Base-by-base conservation (phyloP, 2,113 vertebrate species). In the Onychorhynchus coronatus region DNA sequence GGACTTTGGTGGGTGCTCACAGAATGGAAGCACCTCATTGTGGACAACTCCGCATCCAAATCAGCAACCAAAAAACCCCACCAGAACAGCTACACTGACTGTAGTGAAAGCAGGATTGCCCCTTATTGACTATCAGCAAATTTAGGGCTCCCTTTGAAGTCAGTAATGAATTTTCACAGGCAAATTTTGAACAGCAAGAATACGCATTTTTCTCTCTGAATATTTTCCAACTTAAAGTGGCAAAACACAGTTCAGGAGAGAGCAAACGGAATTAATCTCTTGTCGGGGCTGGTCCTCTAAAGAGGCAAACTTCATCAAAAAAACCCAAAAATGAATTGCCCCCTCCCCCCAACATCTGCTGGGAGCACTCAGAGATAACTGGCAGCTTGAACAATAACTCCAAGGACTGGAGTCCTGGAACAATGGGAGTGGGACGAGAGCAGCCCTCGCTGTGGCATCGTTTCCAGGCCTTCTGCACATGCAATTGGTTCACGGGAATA, bases 281-380 rank as follows among this genome's bases (percentile, higher is more conserved):
- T 2, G 1, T 65, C 0, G 0, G n/a, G 83, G 52, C 4, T 68
- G 41, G 86, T 58, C 56, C 76, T 79, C n/a, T 63, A 75, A 89
- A 89, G 44, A 91, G 53, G 92, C 18, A 89, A 97, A 97, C 76
- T 94, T 96, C 53, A 81, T 96, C 22, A 89, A 95, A 66, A 85
- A 78, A 88, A 80, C 52, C 52, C 13, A n/a, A 33, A 33, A 63
- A 93, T 24, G 56, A 62, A 88, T 68, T 63, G 11, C 74, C 37
- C 62, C 94, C 94, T 95, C 94, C 95, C 96, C 82, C 85, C 75
- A 93, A 88, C 96, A 96, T 97, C 95, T 97, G 96, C 93, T 95
- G 72, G 85, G 92, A 96, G 90, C 82, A 68, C 95, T 96, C 8
- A 12, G 70, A 95, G 93, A 91, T 90, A 96, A 93, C 92, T 97